These are phyloP conservation scores for Poeciliopsis turneri DNA, from an alignment of 2,797 vertebrate genomes.

Conservation along the genomic window DNA sequence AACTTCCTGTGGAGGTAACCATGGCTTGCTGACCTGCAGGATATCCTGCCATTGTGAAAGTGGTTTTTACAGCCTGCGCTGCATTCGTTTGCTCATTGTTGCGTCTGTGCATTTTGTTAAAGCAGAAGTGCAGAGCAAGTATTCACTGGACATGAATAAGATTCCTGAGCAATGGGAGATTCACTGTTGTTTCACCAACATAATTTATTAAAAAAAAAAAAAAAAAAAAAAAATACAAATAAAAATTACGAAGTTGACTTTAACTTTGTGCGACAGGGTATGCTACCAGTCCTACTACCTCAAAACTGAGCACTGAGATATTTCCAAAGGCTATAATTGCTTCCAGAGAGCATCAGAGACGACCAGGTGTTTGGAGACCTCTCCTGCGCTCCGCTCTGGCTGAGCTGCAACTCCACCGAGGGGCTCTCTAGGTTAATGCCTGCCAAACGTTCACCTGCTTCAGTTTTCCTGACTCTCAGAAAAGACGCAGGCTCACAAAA, in stretches of 20 bases:
- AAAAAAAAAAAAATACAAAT: not conserved
- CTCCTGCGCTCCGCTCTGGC: conserved; percentile 53
- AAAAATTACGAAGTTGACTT: conserved; percentile 8
- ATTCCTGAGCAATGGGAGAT: conserved; percentile 43
- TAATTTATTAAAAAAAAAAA: not conserved
- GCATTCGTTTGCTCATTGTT: conserved; percentile 56
- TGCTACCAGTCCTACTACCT: conserved; percentile 17
- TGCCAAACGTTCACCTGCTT: conserved; percentile 77
- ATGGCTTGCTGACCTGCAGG: conserved; percentile 78
- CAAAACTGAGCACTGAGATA: conserved; percentile 35
- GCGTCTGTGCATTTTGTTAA: conserved; percentile 56
- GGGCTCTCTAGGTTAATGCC: conserved; percentile 70
- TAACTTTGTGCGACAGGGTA: conserved; percentile 29
- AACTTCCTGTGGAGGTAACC: conserved; percentile 78
- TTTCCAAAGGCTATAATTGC: conserved; percentile 63
- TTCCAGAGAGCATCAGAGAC: conserved; percentile 71
- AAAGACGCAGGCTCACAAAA: conserved; percentile 68
- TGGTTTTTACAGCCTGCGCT: conserved; percentile 69
- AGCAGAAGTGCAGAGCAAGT: conserved; percentile 23
- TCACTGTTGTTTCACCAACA: conserved; percentile 8
- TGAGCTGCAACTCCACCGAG: conserved; percentile 54
- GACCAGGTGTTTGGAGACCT: conserved; percentile 77
- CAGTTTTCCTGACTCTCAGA: conserved; percentile 65
- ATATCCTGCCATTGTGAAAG: conserved; percentile 83
- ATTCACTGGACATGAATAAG: conserved; percentile 32